Evolutionary conservation across 1,140 invertebrate genomes (phyloP), one percentile per base, ranked within the genome.

Genomic region (Microvelia longipes): DNA sequence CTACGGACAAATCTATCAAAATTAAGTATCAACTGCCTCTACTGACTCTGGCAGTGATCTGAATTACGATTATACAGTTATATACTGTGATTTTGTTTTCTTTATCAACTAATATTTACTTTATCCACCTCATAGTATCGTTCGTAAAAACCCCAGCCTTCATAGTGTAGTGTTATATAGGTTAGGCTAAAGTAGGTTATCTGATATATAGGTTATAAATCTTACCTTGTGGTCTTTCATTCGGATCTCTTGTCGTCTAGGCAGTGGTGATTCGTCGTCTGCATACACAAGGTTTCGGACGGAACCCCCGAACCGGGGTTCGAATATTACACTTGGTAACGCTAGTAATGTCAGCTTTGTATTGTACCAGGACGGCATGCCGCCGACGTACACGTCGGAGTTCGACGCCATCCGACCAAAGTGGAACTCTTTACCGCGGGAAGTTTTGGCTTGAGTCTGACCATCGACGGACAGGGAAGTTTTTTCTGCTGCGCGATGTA

Each of bases 331-430:
- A 74, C 90, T 92, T 0, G 92, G 92, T 63, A 94, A 76, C 0
- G 92, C 90, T 61, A 95, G 80, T 64, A 90, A 81, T 0, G 89
- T 88, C 72, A 94, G 80, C 79, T 92, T 93, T 73, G 87, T 88
- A 76, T 90, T 90, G 78, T 93, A 95, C 87, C 88, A 92, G 69
- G 85, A 85, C 24, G 94, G 94, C 83, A 96, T 88, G 11, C 93
- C 94, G 5, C 94, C 94, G 65, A 97, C 85, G 79, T 93, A 96
- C 28, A 96, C 90, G 79, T 92, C 91, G 2, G 91, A 94, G 79
- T 95, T 95, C 63, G 87, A 88, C 0, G 83, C 82, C 73, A 92
- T 86, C 75, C 90, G 87, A 1, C 93, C 92, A 78, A 95, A 93
- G 70, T 87, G 85, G 78, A 92, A 92, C 79, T 93, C 91, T 75